Conservation (phyloP, 2,113 vertebrate genomes). For the Lagopus muta region DNA sequence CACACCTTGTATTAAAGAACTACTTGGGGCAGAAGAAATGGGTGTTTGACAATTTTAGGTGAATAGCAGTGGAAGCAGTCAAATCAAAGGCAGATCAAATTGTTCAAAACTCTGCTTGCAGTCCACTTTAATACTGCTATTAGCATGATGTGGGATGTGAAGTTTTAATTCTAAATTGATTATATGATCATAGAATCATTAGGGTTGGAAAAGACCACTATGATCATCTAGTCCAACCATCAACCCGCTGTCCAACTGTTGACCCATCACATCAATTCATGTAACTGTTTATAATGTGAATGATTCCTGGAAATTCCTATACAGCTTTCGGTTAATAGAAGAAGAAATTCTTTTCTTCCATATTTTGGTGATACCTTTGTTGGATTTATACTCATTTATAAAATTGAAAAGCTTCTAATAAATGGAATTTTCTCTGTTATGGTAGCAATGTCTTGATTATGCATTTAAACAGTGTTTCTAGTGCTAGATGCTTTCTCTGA, state of each 20-base stretch:
- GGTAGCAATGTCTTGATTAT: not conserved
- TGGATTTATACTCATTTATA: not conserved
- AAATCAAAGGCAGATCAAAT: not conserved
- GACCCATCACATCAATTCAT: not conserved
- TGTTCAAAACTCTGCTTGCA: not conserved
- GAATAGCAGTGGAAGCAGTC: not conserved
- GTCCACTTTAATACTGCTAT: not conserved
- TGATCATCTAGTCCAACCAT: too few relatives aligned
- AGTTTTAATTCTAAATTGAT: not conserved
- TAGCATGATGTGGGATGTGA: not conserved
- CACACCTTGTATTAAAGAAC: constrained; percentile 35
- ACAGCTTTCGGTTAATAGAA: not conserved
- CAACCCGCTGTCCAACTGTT: too few relatives aligned
- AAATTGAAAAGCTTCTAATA: not conserved
- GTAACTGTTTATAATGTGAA: not conserved
- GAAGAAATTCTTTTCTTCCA: not conserved
- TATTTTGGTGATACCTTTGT: not conserved
- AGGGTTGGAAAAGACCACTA: too few relatives aligned
- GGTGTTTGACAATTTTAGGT: not conserved
- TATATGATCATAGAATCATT: not conserved
- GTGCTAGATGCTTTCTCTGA: not conserved
- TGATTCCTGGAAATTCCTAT: not conserved
- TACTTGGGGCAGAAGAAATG: not conserved
- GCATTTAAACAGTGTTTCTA: not conserved
- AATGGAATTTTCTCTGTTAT: not conserved